Percentiles rank a stretch among this genome's conserved stretches.
Evolutionary conservation across 2,797 vertebrate species (phyloP).

Genomic region (Catostomus latipinnis): DNA sequence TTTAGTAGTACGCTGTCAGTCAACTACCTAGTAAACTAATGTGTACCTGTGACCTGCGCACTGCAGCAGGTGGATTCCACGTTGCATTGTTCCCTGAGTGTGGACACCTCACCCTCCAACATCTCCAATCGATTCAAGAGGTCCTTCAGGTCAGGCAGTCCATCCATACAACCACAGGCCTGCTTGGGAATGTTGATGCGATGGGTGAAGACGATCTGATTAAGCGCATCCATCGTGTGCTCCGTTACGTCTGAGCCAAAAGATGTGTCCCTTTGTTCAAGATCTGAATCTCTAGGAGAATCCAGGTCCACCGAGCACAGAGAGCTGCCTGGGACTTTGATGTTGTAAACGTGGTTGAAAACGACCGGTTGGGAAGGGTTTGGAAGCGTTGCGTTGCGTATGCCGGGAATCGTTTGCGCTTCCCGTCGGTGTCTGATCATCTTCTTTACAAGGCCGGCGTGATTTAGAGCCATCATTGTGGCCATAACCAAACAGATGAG

Average conservation of each 20-base stretch:
- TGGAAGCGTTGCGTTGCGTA: conserved; percentile 81
- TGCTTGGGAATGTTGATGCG: conserved; percentile 92
- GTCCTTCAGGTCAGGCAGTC: conserved; percentile 83
- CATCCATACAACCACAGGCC: conserved; percentile 85
- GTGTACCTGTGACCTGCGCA: conserved; percentile 82
- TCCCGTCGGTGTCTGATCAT: conserved; percentile 83
- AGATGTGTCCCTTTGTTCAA: conserved; percentile 67
- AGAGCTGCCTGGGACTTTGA: conserved; percentile 86
- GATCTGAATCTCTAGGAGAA: conserved; percentile 69
- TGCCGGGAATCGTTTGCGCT: conserved; percentile 54
- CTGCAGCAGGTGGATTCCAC: conserved; percentile 80
- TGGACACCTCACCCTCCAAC: conserved; percentile 89
- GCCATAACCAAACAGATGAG: conserved; percentile 75
- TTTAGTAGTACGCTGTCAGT: too few species aligned
- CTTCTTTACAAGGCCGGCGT: conserved; percentile 86
- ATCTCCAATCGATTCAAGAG: conserved; percentile 90
- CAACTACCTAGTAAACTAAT: neutral
- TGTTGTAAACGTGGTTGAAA: conserved; percentile 96
- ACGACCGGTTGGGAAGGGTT: conserved; percentile 83
- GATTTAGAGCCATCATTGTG: conserved; percentile 70
- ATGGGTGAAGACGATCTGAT: conserved; percentile 96
- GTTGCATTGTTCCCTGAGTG: conserved; percentile 84
- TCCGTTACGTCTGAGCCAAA: conserved; percentile 76
- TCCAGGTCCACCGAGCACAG: conserved; percentile 89
- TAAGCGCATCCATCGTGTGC: conserved; percentile 82